phyloP scores from a whole-genome alignment of 1,140 invertebrate genomes.

The Pteromalus puparum region DNA sequence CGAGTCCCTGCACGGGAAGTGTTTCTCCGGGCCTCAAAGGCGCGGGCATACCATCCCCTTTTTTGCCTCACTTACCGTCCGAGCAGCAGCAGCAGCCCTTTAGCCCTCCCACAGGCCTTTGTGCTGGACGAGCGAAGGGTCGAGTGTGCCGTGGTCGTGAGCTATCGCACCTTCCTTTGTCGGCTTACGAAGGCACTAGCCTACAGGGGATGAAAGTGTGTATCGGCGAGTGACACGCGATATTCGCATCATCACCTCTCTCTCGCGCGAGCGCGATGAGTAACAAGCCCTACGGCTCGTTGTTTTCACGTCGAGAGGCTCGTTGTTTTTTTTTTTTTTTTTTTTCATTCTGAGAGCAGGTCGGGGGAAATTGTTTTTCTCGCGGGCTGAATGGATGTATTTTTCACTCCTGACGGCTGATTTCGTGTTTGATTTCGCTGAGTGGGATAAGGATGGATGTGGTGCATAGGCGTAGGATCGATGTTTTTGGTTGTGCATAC shows the following conservation, averaged over 20 bases:
- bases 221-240: slow-evolving; percentile 71
- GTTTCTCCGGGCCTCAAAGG: slow-evolving; percentile 19
- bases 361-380: slow-evolving; percentile 5
- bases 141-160: background rate
- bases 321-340: slow-evolving; percentile 49
- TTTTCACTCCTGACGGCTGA: background rate
- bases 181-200: slow-evolving; percentile 8
- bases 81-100: slow-evolving; percentile 30
- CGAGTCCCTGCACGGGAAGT: background rate
- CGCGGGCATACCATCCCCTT: slow-evolving; percentile 31
- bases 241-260: slow-evolving; percentile 70
- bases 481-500: background rate
- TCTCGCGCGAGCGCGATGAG: slow-evolving; percentile 2
- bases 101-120: slow-evolving; percentile 47
- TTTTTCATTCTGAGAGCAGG: background rate
- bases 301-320: slow-evolving; percentile 32
- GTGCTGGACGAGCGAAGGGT: slow-evolving; percentile 38
- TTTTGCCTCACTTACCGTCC: slow-evolving; percentile 12
- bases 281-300: slow-evolving; percentile 2
- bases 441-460: background rate
- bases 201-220: slow-evolving; percentile 52
- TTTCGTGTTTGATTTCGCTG: background rate
- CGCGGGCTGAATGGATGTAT: background rate
- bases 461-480: background rate
- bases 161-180: slow-evolving; percentile 43